Conservation (phyloP, 2,113 vertebrate species). For the Mustela lutreola region DNA sequence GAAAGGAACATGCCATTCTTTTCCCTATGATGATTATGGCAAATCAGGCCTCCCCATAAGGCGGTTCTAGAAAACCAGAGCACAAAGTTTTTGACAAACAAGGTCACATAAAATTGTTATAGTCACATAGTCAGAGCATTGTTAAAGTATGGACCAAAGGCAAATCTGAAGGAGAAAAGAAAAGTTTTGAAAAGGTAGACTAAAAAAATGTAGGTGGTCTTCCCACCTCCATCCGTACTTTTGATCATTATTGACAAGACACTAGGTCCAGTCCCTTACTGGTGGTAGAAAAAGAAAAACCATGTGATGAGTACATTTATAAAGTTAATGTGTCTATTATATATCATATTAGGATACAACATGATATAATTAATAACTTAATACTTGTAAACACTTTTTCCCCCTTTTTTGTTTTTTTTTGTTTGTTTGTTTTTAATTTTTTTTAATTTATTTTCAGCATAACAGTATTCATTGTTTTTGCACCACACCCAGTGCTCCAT, state of each 20-base stretch:
- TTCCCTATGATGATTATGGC: not conserved
- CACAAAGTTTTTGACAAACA: conserved; percentile 4
- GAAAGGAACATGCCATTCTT: not conserved
- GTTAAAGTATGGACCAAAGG: conserved; percentile 1
- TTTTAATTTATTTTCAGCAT: too few species aligned
- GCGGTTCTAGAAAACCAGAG: not conserved
- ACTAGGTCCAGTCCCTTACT: not conserved
- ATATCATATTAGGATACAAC: not conserved
- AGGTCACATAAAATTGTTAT: not conserved
- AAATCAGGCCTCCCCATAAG: not conserved
- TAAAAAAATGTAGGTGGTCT: not conserved
- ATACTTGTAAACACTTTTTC: not conserved
- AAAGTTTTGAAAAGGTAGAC: not conserved
- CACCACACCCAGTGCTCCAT: too few species aligned
- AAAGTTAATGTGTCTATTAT: not conserved
- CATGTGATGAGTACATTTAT: not conserved
- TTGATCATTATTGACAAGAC: not conserved
- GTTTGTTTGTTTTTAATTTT: too few species aligned
- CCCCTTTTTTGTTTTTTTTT: too few species aligned
- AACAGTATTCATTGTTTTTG: too few species aligned
- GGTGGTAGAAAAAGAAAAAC: not conserved
- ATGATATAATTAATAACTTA: not conserved
- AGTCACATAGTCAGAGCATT: not conserved
- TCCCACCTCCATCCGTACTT: not conserved
- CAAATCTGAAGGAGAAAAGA: conserved; percentile 1